Conservation (phyloP, 2,888 invertebrate species). For the Pachymerium ferrugineum region DNA sequence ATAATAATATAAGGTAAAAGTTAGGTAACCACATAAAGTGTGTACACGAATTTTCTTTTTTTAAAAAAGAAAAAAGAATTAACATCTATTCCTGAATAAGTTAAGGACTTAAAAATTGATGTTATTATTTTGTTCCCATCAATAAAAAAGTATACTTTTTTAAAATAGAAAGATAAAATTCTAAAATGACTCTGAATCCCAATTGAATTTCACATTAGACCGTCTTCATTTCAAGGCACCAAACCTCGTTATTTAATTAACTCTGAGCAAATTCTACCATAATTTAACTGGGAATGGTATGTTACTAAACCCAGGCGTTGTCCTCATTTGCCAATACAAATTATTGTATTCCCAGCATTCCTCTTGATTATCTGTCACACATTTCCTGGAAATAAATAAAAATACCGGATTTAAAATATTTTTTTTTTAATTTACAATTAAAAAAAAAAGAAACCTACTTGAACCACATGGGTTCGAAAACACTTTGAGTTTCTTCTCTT, state of each 20-base stretch:
- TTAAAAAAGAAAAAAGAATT: not conserved
- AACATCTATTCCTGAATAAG: not conserved
- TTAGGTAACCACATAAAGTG: not conserved
- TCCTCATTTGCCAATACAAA: conserved; percentile 67
- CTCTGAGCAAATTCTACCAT: conserved; percentile 52
- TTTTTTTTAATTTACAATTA: conserved; percentile 7
- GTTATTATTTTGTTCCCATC: not conserved
- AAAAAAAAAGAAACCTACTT: conserved; percentile 50
- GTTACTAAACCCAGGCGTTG: conserved; percentile 60
- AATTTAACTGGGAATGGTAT: conserved; percentile 54
- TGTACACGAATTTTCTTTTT: not conserved
- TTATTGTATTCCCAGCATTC: conserved; percentile 67
- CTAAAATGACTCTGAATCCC: not conserved
- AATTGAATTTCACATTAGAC: too few relatives aligned
- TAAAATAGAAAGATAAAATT: too few relatives aligned
- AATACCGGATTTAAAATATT: too few relatives aligned
- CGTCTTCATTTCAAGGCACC: conserved; percentile 19
- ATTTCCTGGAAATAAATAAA: conserved; percentile 31
- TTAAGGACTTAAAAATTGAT: not conserved
- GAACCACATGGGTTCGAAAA: conserved; percentile 56
- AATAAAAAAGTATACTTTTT: not conserved
- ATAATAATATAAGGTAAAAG: not conserved
- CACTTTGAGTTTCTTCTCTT: conserved; percentile 55
- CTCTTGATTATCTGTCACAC: conserved; percentile 49
- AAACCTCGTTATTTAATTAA: not conserved